These are phyloP conservation scores for Osmerus eperlanus DNA, from an alignment of 2,113 vertebrate species.

Conservation along the genomic window DNA sequence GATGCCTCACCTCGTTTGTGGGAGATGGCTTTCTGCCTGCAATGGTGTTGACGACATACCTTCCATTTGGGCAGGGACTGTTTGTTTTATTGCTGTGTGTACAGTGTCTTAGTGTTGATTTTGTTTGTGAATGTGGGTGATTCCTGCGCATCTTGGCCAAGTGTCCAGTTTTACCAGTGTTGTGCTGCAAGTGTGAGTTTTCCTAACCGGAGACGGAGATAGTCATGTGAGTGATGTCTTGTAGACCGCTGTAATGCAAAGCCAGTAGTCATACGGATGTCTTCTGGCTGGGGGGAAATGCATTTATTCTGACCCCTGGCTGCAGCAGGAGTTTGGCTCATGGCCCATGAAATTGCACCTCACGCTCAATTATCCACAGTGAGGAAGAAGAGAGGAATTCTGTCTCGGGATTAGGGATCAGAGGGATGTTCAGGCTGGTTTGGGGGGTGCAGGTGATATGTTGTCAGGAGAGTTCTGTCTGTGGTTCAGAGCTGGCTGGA, in stretches of 20 bases:
- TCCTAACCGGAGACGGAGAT: constrained; percentile 37
- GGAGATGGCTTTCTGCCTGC: not conserved
- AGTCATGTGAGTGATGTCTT: constrained; percentile 53
- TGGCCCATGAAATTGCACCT: constrained; percentile 51
- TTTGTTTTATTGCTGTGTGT: not conserved
- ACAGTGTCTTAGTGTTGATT: not conserved
- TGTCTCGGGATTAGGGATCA: constrained; percentile 56
- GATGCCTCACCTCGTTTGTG: constrained; percentile 11
- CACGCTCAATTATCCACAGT: constrained; percentile 51
- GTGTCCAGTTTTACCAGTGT: not conserved
- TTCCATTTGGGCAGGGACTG: not conserved
- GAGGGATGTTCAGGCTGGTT: constrained; percentile 48
- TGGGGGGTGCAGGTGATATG: not conserved
- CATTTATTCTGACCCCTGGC: constrained; percentile 45
- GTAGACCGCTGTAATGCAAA: constrained; percentile 27
- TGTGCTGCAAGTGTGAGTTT: constrained; percentile 33
- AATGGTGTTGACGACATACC: not conserved
- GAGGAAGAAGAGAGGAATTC: constrained; percentile 59
- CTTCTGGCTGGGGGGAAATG: constrained; percentile 37
- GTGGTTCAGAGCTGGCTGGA: not conserved
- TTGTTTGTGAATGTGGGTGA: constrained; percentile 15
- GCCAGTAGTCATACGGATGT: constrained; percentile 47
- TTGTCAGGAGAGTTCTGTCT: not conserved
- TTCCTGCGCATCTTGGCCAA: not conserved
- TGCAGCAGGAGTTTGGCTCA: constrained; percentile 48